phyloP scores from a whole-genome alignment of 2,888 invertebrate species.

The Aelia acuminata region DNA sequence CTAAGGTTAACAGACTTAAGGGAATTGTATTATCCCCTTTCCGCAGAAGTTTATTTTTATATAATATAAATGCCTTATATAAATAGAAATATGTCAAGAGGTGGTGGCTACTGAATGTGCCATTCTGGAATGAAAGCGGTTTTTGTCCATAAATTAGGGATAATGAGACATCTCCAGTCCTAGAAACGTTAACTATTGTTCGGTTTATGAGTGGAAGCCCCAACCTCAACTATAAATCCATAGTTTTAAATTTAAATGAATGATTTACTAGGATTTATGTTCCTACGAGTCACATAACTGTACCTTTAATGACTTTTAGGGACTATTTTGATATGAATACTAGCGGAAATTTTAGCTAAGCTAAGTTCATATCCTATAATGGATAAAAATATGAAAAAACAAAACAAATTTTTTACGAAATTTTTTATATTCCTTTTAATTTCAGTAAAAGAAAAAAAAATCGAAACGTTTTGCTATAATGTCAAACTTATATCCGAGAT shows the following conservation, averaged over 20 bases:
- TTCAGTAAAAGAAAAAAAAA: too few relatives aligned
- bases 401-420: too few relatives aligned
- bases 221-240: background rate
- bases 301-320: background rate
- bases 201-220: background rate
- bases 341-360: too few relatives aligned
- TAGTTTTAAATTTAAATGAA: background rate
- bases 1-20: too few relatives aligned
- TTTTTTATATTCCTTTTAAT: too few relatives aligned
- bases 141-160: background rate
- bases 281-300: background rate
- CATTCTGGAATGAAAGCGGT: background rate
- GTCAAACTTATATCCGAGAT: too few relatives aligned
- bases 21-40: too few relatives aligned
- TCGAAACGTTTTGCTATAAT: too few relatives aligned
- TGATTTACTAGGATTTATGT: background rate
- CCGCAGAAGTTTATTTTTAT: background rate
- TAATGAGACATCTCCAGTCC: background rate
- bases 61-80: background rate
- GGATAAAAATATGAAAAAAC: too few relatives aligned
- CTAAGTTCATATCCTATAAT: too few relatives aligned
- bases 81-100: background rate
- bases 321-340: background rate
- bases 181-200: background rate
- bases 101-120: background rate